Percentiles rank a stretch among this genome's conserved stretches.
Evolutionary conservation across 2,797 vertebrate species (phyloP).

Genomic region (Alosa sapidissima): DNA sequence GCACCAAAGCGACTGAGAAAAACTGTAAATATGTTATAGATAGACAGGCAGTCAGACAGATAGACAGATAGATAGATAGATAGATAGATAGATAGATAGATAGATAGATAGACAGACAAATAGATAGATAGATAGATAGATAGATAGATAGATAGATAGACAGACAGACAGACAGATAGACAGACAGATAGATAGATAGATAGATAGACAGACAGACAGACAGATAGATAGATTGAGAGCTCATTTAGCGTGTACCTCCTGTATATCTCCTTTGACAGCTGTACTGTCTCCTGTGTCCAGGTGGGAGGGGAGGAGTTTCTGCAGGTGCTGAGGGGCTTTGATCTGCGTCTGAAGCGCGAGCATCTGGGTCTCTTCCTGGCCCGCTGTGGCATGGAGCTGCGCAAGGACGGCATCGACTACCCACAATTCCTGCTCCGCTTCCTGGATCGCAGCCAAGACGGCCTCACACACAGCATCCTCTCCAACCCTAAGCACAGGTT

Average conservation of each 20-base stretch:
- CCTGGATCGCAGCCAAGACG: constrained; percentile 51
- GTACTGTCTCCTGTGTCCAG: constrained; percentile 33
- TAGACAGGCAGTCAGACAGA: no score
- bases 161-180: no score
- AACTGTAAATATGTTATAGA: no score
- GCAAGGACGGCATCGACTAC: constrained; percentile 49
- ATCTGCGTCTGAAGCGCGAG: constrained; percentile 53
- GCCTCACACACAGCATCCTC: constrained; percentile 58
- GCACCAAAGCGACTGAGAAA: no score
- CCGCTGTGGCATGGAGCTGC: constrained; percentile 54
- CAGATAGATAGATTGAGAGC: no score
- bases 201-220: no score
- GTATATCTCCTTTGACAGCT: not conserved
- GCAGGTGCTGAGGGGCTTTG: constrained; percentile 53
- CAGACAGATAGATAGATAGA: no score
- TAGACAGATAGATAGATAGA: no score
- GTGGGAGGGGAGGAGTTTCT: constrained; percentile 54
- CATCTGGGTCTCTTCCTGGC: constrained; percentile 58
- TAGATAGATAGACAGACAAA: no score
- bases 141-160: no score
- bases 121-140: no score
- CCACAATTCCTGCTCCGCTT: constrained; percentile 54
- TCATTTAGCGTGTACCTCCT: not conserved
- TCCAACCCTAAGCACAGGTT: constrained; percentile 58
- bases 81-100: no score